A percentile compares a stretch with the other conserved stretches of the same genome.
Evolutionary conservation across 1,140 invertebrate genomes (phyloP).

Genomic region (Drosophila novamexicana): DNA sequence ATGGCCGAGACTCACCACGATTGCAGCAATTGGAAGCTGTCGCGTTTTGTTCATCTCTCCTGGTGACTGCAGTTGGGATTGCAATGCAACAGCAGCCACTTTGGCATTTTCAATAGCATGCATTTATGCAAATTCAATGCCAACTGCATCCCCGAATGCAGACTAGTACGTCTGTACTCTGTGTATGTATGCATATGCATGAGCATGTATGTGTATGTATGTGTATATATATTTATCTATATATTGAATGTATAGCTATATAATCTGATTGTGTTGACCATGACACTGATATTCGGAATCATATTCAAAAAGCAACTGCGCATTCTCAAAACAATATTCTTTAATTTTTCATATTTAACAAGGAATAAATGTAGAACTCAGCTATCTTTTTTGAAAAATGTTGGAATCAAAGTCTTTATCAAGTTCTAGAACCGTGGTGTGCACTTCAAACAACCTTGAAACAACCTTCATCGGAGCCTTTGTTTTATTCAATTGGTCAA

Average conservation of each 20-base stretch:
- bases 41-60: conserved; percentile 40
- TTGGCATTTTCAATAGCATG: conserved; percentile 57
- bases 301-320: not conserved
- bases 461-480: no score
- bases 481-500: no score
- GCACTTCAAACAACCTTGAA: no score
- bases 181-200: not conserved
- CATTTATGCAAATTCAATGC: conserved; percentile 65
- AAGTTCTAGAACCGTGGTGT: no score
- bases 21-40: conserved; percentile 20
- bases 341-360: no score
- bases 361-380: no score
- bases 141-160: conserved; percentile 49
- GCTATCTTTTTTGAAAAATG: no score
- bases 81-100: conserved; percentile 47
- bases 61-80: conserved; percentile 26
- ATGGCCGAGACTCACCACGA: conserved; percentile 3
- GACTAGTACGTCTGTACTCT: not conserved
- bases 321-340: no score
- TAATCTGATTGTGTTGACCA: conserved; percentile 22
- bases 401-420: no score
- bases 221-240: not conserved
- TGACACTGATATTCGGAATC: conserved; percentile 20
- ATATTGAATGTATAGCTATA: not conserved
- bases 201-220: not conserved